Evolutionary conservation across 1,140 invertebrate species (phyloP).

Genomic region (Bombus superbus): DNA sequence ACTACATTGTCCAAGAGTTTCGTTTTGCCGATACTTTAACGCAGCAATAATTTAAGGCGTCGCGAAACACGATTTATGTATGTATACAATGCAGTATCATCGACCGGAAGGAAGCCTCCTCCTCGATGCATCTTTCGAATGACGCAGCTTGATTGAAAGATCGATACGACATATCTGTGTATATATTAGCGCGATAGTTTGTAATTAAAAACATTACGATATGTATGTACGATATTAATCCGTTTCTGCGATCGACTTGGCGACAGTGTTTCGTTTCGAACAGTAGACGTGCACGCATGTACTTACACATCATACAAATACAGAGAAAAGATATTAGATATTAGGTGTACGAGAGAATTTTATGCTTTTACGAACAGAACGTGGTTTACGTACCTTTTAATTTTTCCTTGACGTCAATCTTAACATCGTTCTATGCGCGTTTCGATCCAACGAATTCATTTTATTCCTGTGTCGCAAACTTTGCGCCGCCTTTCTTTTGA

Average conservation of each 20-base stretch:
- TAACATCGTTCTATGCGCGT: neutral
- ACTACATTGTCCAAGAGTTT: neutral
- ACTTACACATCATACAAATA: neutral
- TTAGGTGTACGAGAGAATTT: neutral
- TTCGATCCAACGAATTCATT: neutral
- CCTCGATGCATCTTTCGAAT: neutral
- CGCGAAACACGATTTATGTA: neutral
- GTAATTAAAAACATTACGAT: slow-evolving; percentile 44
- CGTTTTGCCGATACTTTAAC: neutral
- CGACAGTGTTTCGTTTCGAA: slow-evolving; percentile 9
- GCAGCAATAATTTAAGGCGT: neutral
- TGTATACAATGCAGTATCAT: neutral
- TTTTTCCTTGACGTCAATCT: neutral
- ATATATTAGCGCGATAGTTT: slow-evolving; percentile 57
- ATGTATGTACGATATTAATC: slow-evolving; percentile 55
- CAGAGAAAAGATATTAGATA: neutral
- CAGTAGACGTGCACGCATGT: neutral
- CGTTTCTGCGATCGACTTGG: slow-evolving; percentile 3
- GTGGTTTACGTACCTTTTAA: neutral
- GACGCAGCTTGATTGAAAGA: slow-evolving; percentile 11
- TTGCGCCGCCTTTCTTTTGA: neutral
- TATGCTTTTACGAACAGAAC: neutral
- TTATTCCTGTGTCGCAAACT: neutral
- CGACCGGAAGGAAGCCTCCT: neutral
- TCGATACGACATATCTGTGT: slow-evolving; percentile 60